phyloP scores from a whole-genome alignment of 2,797 vertebrate genomes.

The Amphiprion clarkii region DNA sequence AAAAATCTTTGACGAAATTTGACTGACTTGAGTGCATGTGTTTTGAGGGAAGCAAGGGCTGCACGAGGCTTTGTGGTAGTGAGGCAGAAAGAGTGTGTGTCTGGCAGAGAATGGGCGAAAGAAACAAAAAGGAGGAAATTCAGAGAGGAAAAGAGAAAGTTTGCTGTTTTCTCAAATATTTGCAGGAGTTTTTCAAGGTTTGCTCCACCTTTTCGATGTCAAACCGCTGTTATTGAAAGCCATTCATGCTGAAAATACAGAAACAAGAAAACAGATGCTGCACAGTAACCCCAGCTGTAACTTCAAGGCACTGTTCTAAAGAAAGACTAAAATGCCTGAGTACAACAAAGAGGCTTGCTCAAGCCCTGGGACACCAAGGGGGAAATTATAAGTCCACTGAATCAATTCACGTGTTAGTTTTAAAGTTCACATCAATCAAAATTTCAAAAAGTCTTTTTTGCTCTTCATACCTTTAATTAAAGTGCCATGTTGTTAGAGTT shows the following conservation, averaged over 20 bases:
- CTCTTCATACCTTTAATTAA: background rate
- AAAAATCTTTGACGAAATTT: slow-evolving; percentile 74
- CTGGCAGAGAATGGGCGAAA: slow-evolving; percentile 11
- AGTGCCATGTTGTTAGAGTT: background rate
- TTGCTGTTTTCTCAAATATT: slow-evolving; percentile 54
- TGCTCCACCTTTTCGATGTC: slow-evolving; percentile 20
- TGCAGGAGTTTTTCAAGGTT: slow-evolving; percentile 17
- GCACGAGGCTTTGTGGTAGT: slow-evolving; percentile 52
- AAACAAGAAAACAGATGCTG: slow-evolving; percentile 33
- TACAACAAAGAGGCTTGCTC: background rate
- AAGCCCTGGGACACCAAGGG: background rate
- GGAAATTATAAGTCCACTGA: background rate
- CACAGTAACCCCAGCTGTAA: background rate
- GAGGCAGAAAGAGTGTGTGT: slow-evolving; percentile 20
- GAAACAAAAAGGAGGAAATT: slow-evolving; percentile 23
- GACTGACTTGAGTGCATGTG: slow-evolving; percentile 71
- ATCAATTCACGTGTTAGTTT: background rate
- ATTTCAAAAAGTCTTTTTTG: background rate
- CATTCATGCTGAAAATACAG: slow-evolving; percentile 11
- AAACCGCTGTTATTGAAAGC: slow-evolving; percentile 27
- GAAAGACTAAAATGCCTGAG: background rate
- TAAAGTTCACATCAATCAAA: background rate
- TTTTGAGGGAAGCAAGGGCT: slow-evolving; percentile 62
- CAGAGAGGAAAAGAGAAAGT: slow-evolving; percentile 21
- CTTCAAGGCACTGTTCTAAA: no score